Evolutionary conservation across 1,140 invertebrate genomes (phyloP), one percentile per base, ranked within the genome.

Genomic region (Eumaeus atala): DNA sequence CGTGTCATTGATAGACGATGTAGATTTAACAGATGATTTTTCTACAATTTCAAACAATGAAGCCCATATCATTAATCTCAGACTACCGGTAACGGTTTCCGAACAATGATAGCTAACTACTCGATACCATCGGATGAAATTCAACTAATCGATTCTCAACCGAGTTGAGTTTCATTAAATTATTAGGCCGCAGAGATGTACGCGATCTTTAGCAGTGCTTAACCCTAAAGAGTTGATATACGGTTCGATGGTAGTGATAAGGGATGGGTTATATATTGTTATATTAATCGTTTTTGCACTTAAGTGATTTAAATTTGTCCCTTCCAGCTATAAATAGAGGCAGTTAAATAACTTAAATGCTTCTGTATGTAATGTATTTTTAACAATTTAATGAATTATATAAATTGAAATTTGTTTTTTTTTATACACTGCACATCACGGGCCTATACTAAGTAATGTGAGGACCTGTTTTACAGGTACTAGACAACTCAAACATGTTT

Each of bases 21-120:
- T 67, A 67, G 67, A 70, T 72, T 67, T 63, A 66, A 72, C 70
- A 67, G 64, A 51, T 17, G 50, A 71, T 72, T 73, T 75, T 75
- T 75, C 66, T 73, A 71, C 64, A 62, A 67, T 70, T 71, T 73
- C 72, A 75, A 75, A 75, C 72, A 75, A 75, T 75, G 66, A 68
- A 38, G 35, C 50, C 65, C 38, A 57, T 75, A 73, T 73, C 70
- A 75, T 75, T 75, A 73, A 76, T 76, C 73, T 76, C 59, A 48
- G 58, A 72, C 73, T 76, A 76, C 73, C 64, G 73, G 73, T 70
- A 76, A 73, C 72, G 66, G 72, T 42, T 44, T 44, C 54, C 59
- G 54, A 59, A 72, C 71, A 76, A 68, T 74, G 69, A 74, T 76
- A 66, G 67, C 67, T 72, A 72, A 72, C 70, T 68, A 73, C 61